Conservation (phyloP, 2,888 invertebrate species). For the Caenorhabditis sulstoni region DNA sequence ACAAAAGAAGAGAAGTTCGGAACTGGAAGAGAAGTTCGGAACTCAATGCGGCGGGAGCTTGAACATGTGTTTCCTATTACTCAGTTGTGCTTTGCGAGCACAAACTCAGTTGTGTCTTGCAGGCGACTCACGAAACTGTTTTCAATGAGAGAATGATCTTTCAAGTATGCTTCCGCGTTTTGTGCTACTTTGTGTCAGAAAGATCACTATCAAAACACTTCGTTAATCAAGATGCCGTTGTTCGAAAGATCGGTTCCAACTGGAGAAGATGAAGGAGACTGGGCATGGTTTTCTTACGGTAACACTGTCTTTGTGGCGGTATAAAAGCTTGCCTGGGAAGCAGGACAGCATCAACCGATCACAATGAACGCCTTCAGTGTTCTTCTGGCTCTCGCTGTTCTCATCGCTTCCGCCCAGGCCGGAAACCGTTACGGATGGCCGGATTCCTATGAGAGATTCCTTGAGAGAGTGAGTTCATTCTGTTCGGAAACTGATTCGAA, state of each 20-base stretch:
- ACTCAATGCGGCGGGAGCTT: no score
- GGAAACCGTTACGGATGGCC: constrained; percentile 58
- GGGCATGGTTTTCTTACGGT: constrained; percentile 46
- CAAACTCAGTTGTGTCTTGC: no score
- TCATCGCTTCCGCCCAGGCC: constrained; percentile 37
- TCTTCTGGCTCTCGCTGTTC: constrained; percentile 50
- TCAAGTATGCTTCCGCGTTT: not conserved
- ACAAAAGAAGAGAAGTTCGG: no score
- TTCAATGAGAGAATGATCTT: constrained; percentile 1
- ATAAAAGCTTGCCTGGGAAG: constrained; percentile 30
- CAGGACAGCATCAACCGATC: constrained; percentile 24
- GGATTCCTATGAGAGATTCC: constrained; percentile 56
- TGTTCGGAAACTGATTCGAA: not conserved
- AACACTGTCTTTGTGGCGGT: constrained; percentile 15
- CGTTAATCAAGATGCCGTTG: constrained; percentile 19
- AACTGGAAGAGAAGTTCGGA: no score
- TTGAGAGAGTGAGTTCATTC: constrained; percentile 55
- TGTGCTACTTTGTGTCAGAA: constrained; percentile 38
- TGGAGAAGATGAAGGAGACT: constrained; percentile 30
- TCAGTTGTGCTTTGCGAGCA: no score
- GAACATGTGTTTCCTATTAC: no score
- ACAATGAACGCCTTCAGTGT: constrained; percentile 50
- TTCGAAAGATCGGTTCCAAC: constrained; percentile 51
- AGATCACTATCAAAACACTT: constrained; percentile 53
- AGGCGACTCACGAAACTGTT: no score